Evolutionary conservation across 2,797 vertebrate genomes (phyloP).

Genomic region (Tolypeutes matacus): DNA sequence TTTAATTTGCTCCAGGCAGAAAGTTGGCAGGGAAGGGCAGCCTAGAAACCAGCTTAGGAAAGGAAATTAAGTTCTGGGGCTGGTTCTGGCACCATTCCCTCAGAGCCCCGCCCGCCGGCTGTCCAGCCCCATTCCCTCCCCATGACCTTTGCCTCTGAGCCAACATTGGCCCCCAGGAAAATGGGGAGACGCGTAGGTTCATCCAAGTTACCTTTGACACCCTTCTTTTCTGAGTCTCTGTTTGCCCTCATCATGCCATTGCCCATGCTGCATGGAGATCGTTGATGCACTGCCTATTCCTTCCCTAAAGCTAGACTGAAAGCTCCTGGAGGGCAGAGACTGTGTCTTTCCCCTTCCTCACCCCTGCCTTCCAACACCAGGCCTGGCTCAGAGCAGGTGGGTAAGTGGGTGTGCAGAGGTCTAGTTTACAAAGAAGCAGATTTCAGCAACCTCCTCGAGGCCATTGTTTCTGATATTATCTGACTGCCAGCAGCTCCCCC

Average conservation of each 20-base stretch:
- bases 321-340: not conserved
- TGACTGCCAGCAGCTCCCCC: not conserved
- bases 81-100: not conserved
- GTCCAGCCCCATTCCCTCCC: not conserved
- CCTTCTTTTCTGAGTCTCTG: not conserved
- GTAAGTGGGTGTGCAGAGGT: not conserved
- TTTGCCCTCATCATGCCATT: rapidly evolving
- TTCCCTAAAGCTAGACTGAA: not conserved
- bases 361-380: too few species aligned
- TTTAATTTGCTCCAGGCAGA: conserved; percentile 77
- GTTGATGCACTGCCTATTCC: not conserved
- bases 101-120: not conserved
- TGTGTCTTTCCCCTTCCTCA: rapidly evolving
- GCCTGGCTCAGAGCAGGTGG: not conserved
- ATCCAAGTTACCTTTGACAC: not conserved
- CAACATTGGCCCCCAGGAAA: not conserved
- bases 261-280: rapidly evolving
- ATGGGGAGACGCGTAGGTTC: not conserved
- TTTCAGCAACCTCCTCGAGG: rapidly evolving
- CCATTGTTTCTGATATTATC: not conserved
- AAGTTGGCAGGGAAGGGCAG: conserved; percentile 67
- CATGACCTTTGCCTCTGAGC: not conserved
- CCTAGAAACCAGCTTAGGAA: conserved; percentile 75
- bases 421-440: not conserved
- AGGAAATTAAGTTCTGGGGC: conserved; percentile 77